Conservation (phyloP, 1,140 invertebrate species). For the Orchestia grillus region DNA sequence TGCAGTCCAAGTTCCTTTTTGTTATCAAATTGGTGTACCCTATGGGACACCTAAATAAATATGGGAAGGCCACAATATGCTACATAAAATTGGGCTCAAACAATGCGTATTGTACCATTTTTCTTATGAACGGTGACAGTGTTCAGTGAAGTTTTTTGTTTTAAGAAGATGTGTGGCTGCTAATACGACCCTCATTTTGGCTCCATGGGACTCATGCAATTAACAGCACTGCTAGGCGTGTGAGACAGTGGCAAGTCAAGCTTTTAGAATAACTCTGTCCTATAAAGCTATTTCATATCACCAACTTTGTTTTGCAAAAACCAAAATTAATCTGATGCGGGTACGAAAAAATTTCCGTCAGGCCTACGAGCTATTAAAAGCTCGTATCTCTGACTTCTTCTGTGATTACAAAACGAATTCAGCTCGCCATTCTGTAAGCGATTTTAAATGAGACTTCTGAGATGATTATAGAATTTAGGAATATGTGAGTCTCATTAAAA, state of each 20-base stretch:
- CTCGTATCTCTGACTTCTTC: neutral
- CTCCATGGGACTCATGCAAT: neutral
- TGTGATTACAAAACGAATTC: neutral
- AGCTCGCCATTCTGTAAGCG: neutral
- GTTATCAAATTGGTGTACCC: too few relatives aligned
- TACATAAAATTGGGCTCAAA: too few relatives aligned
- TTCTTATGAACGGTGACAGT: too few relatives aligned
- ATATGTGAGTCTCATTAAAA: neutral
- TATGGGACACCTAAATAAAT: too few relatives aligned
- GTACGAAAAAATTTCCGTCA: neutral
- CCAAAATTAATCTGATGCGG: neutral
- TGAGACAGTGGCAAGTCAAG: neutral
- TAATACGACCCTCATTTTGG: neutral
- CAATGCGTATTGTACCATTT: too few relatives aligned
- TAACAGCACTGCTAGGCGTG: neutral
- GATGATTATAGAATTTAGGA: neutral
- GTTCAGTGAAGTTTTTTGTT: too few relatives aligned
- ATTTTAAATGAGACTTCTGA: neutral
- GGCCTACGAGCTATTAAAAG: neutral
- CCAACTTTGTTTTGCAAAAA: neutral
- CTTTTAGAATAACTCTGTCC: too few relatives aligned
- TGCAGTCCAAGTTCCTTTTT: too few relatives aligned
- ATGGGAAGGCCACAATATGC: too few relatives aligned
- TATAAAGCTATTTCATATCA: neutral
- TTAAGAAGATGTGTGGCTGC: too few relatives aligned